Percentiles rank a stretch among this genome's conserved stretches.
These are phyloP conservation scores for Forbesichthys papilliferus DNA, from an alignment of 2,113 vertebrate species.

Conservation along the genomic window DNA sequence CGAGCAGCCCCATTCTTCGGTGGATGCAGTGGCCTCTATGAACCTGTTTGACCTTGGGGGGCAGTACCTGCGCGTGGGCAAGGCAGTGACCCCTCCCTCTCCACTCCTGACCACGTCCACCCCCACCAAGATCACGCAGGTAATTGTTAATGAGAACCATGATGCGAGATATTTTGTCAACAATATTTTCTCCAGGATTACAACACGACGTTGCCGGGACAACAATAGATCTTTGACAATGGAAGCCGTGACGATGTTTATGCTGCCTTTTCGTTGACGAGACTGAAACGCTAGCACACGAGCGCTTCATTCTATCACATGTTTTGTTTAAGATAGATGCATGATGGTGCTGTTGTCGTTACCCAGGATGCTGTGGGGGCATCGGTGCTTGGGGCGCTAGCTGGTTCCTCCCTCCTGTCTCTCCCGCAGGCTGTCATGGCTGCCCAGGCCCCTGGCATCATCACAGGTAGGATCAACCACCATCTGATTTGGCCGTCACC, in stretches of 20 bases:
- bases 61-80: constrained; percentile 91
- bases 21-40: constrained; percentile 98
- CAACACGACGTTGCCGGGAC: constrained; percentile 81
- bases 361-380: constrained; percentile 95
- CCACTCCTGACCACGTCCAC: constrained; percentile 88
- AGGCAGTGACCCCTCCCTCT: constrained; percentile 92
- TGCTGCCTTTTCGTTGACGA: constrained; percentile 67
- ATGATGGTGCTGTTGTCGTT: constrained; percentile 68
- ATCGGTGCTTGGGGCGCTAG: constrained; percentile 89
- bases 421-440: constrained; percentile 99
- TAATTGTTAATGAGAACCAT: no score
- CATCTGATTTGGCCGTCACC: no score
- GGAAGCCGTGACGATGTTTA: background rate
- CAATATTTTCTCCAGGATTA: no score
- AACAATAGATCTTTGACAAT: constrained; percentile 25
- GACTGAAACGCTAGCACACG: constrained; percentile 33
- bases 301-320: constrained; percentile 56
- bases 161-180: no score
- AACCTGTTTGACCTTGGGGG: constrained; percentile 97
- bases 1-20: constrained; percentile 94
- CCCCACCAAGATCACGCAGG: constrained; percentile 87
- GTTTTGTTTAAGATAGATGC: constrained; percentile 67
- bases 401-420: constrained; percentile 87
- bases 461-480: constrained; percentile 85
- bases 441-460: constrained; percentile 94